Evolutionary conservation across 1,140 invertebrate species (phyloP).

Genomic region (Trachymyrmex cornetzi): DNA sequence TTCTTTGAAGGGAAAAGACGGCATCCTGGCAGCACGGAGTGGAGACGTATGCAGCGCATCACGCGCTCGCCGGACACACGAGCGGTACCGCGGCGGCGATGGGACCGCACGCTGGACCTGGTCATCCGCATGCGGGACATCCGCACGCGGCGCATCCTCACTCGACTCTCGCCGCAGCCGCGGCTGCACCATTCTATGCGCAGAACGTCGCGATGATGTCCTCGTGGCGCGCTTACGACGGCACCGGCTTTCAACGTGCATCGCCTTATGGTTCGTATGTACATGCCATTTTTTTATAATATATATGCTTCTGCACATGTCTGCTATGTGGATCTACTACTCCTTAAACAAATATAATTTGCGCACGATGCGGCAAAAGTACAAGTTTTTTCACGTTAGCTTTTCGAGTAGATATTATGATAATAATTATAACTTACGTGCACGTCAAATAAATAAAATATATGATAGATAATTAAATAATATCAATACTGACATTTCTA

Average conservation of each 20-base stretch:
- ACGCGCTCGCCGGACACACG: constrained; percentile 84
- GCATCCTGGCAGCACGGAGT: constrained; percentile 86
- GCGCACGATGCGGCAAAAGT: neutral
- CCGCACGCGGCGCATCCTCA: constrained; percentile 84
- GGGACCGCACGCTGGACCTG: constrained; percentile 82
- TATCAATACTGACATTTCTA: neutral
- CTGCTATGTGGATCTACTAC: neutral
- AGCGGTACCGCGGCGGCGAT: constrained; percentile 81
- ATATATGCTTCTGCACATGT: neutral
- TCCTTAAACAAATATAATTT: too few species aligned
- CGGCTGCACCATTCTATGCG: constrained; percentile 89
- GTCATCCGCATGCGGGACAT: constrained; percentile 83
- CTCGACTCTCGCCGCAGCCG: constrained; percentile 85
- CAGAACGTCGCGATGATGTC: constrained; percentile 92
- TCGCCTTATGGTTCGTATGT: constrained; percentile 90
- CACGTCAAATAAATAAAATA: neutral
- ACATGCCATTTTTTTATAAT: neutral
- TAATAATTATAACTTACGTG: neutral
- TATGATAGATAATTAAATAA: constrained; percentile 30
- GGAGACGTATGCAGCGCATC: constrained; percentile 84
- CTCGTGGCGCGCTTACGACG: constrained; percentile 92
- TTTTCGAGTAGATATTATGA: too few species aligned
- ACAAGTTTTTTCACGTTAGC: neutral
- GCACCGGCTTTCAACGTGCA: constrained; percentile 90
- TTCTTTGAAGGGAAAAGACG: constrained; percentile 82